A percentile compares a stretch with the other conserved stretches of the same genome.
phyloP scores from a whole-genome alignment of 2,888 invertebrate genomes.

The Julus scanicus region DNA sequence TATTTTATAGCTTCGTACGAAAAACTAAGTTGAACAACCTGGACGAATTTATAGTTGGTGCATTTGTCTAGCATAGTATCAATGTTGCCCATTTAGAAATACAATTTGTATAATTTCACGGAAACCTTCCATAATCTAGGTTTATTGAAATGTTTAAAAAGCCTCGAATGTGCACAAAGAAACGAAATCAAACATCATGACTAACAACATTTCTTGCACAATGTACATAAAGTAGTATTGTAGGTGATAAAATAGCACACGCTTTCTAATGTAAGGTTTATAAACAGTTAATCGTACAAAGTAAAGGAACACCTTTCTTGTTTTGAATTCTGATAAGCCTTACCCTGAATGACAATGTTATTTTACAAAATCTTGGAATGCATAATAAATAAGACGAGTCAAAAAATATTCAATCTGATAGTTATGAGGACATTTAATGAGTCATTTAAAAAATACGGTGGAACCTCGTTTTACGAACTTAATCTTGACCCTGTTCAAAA shows the following conservation, averaged over 20 bases:
- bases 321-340: too few species aligned
- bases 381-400: too few species aligned
- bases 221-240: neutral
- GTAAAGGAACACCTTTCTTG: too few species aligned
- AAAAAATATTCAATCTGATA: too few species aligned
- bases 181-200: neutral
- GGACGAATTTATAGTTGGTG: neutral
- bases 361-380: too few species aligned
- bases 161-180: neutral
- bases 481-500: too few species aligned
- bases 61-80: neutral
- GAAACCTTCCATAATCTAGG: neutral
- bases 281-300: too few species aligned
- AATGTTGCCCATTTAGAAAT: neutral
- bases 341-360: too few species aligned
- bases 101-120: neutral
- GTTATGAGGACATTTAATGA: too few species aligned
- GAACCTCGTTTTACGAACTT: too few species aligned
- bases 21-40: constrained; percentile 17
- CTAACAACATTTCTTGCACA: neutral
- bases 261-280: neutral
- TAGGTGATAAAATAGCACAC: neutral
- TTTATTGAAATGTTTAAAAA: constrained; percentile 4
- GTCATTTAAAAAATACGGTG: too few species aligned
- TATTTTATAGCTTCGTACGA: too few species aligned